Conservation (phyloP, 1,140 invertebrate species). For the Ooceraea biroi region DNA sequence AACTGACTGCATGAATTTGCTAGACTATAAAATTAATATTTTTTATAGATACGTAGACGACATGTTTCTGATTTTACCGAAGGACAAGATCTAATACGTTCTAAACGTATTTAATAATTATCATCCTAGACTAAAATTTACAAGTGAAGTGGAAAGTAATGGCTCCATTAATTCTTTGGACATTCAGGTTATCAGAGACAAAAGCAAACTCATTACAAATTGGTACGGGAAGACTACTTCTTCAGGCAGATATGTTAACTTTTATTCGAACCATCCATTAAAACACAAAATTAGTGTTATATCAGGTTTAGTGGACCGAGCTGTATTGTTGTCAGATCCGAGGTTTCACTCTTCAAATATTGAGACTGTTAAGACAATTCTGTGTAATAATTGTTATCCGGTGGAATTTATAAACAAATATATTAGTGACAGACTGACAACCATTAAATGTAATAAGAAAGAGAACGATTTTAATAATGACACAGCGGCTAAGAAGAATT, state of each 20-base stretch:
- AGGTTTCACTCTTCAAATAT: neutral
- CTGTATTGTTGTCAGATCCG: neutral
- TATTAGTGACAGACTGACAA: neutral
- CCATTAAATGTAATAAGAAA: too few relatives aligned
- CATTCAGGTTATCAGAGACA: neutral
- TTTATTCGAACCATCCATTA: constrained; percentile 29
- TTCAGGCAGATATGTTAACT: constrained; percentile 43
- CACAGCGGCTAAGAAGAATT: too few relatives aligned
- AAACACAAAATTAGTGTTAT: constrained; percentile 51
- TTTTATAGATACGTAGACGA: too few relatives aligned
- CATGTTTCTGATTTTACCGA: too few relatives aligned
- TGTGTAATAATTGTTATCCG: neutral
- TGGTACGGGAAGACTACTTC: constrained; percentile 52
- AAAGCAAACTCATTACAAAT: constrained; percentile 28
- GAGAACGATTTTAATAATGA: too few relatives aligned
- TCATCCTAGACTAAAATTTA: too few relatives aligned
- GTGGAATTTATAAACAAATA: neutral
- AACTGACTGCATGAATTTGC: too few relatives aligned
- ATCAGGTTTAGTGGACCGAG: constrained; percentile 29
- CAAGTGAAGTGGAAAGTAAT: too few relatives aligned
- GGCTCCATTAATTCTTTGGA: neutral
- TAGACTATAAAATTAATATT: too few relatives aligned
- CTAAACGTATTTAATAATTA: too few relatives aligned
- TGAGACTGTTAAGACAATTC: neutral
- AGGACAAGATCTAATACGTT: too few relatives aligned